These are phyloP conservation scores for Apocheima hispidaria DNA, from an alignment of 2,888 invertebrate species.

Conservation along the genomic window DNA sequence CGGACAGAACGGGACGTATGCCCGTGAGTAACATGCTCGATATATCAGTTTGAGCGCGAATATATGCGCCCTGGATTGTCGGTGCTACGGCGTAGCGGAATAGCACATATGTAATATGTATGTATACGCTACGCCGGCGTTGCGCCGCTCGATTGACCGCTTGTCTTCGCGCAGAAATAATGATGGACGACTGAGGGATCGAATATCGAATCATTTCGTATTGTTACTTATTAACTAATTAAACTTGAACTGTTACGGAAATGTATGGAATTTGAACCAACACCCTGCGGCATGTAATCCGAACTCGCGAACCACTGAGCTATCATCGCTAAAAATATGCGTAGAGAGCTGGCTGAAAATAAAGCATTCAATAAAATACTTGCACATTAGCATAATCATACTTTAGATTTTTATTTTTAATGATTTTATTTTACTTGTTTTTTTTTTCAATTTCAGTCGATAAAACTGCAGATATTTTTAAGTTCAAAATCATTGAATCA, in stretches of 20 bases:
- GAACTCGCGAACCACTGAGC: too few relatives aligned
- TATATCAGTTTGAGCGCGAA: slow-evolving; percentile 71
- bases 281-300: too few relatives aligned
- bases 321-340: too few relatives aligned
- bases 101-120: slow-evolving; percentile 20
- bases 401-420: too few relatives aligned
- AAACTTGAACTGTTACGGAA: not conserved
- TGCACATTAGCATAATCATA: too few relatives aligned
- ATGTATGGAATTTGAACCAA: not conserved
- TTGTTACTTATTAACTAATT: not conserved
- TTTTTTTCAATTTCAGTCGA: not conserved
- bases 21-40: slow-evolving; percentile 62
- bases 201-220: not conserved
- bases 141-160: slow-evolving; percentile 9
- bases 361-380: too few relatives aligned
- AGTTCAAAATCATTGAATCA: not conserved
- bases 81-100: slow-evolving; percentile 33
- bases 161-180: slow-evolving; percentile 21
- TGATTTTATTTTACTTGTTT: too few relatives aligned
- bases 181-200: slow-evolving; percentile 13
- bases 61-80: slow-evolving; percentile 65
- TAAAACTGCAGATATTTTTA: not conserved
- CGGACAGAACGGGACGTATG: slow-evolving; percentile 41
- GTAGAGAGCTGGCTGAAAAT: too few relatives aligned
- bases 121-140: slow-evolving; percentile 17